phyloP scores from a whole-genome alignment of 2,888 invertebrate genomes.

The Leucophora obtusa region DNA sequence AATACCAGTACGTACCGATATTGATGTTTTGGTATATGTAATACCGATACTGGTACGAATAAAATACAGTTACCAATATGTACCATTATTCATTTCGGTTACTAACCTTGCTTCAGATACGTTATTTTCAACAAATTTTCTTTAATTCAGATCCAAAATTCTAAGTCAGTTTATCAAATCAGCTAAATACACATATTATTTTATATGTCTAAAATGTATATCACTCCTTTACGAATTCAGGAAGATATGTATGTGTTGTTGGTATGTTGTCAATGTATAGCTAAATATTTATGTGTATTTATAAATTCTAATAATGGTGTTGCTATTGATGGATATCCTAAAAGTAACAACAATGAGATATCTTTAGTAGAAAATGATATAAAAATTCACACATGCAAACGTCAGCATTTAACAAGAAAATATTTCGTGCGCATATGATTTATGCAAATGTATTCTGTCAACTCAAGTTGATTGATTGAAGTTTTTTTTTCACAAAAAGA shows the following conservation, averaged over 20 bases:
- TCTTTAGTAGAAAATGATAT: conserved; percentile 28
- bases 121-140: too few species aligned
- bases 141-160: too few species aligned
- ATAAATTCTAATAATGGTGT: neutral
- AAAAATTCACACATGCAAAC: conserved; percentile 43
- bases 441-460: conserved; percentile 58
- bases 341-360: neutral
- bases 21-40: too few species aligned
- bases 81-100: too few species aligned
- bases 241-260: neutral
- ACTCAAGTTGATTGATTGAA: conserved; percentile 56
- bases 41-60: too few species aligned
- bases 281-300: neutral
- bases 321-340: neutral
- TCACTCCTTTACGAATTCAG: too few species aligned
- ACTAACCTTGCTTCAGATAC: too few species aligned
- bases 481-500: conserved; percentile 1
- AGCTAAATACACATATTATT: too few species aligned
- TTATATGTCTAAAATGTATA: too few species aligned
- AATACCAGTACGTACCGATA: too few species aligned
- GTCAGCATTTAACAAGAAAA: conserved; percentile 40
- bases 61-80: too few species aligned
- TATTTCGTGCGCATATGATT: conserved; percentile 49
- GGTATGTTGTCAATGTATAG: neutral
- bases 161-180: too few species aligned